Evolutionary conservation across 2,888 invertebrate species (phyloP).

Genomic region (Clepsis dumicolana): DNA sequence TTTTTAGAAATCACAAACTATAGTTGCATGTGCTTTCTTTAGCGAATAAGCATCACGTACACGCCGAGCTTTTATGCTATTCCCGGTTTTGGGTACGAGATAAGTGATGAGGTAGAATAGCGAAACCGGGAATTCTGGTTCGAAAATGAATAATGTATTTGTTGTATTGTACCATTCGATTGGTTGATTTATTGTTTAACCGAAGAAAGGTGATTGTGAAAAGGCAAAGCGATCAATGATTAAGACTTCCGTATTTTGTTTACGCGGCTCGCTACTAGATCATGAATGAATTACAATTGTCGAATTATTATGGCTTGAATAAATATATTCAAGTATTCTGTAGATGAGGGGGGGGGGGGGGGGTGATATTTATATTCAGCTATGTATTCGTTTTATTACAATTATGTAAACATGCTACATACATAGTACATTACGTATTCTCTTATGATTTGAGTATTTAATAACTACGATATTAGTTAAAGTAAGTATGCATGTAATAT

Average conservation of each 20-base stretch:
- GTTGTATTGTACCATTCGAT: background rate
- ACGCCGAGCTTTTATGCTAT: background rate
- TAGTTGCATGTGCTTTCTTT: background rate
- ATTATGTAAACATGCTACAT: too few relatives aligned
- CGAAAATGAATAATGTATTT: slow-evolving; percentile 20
- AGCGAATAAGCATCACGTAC: background rate
- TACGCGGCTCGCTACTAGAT: slow-evolving; percentile 9
- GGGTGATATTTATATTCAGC: background rate
- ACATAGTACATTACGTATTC: too few relatives aligned
- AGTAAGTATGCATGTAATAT: too few relatives aligned
- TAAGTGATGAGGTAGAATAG: slow-evolving; percentile 4
- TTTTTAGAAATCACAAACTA: background rate
- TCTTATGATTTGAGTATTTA: too few relatives aligned
- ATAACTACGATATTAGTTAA: too few relatives aligned
- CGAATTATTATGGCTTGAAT: slow-evolving; percentile 25
- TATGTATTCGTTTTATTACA: background rate
- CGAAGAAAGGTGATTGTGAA: slow-evolving; percentile 15
- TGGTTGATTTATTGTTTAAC: slow-evolving; percentile 4
- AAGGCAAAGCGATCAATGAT: slow-evolving; percentile 14
- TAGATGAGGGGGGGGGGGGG: background rate
- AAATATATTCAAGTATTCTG: slow-evolving; percentile 32
- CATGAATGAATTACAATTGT: slow-evolving; percentile 34
- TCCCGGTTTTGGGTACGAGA: slow-evolving; percentile 9
- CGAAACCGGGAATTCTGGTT: background rate
- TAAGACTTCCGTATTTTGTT: slow-evolving; percentile 27